Base-by-base conservation (phyloP, 2,113 vertebrate species). In the Cercopithecus mona region DNA sequence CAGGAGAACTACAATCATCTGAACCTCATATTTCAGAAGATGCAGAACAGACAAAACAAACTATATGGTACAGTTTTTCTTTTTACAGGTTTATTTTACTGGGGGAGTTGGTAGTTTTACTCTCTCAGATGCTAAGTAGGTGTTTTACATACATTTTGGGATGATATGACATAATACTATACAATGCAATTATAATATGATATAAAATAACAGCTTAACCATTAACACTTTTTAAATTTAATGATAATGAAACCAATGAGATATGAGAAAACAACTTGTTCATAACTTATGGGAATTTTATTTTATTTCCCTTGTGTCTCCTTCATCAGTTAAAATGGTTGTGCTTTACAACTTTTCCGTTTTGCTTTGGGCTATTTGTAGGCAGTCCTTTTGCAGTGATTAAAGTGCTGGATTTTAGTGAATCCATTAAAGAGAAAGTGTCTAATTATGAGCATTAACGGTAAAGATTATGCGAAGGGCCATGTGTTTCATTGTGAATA, bases 381-480 rank as follows among this genome's bases (percentile, higher is more conserved):
- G 57, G 22, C 70, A 59, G 38, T 92, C 94, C 20, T 90, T 97
- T 91, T 85, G 45, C 61, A 96, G 66, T 94, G 91, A 97, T 96
- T 96, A 97, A 97, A 97, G 83, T 82, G 96, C 59, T 95, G 64
- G n/a, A 86, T 94, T 68, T 97, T 94, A 85, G 93, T 83, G 66
- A 96, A 97, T 96, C 45, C 73, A 87, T 97, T 97, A 97, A 95
- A 23, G 50, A 93, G 85, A 96, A 97, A 91, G 82, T 95, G 95
- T 97, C 94, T 95, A 95, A 98, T 98, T 93, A 92, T 82, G 52
- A 97, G 12, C 93, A 95, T 97, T 98, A 97, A 82, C 27, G 85
- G 72, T 97, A 90, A 97, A 96, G 85, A 97, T 91, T 95, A 80
- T 79, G 52, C 72, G 75, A 88, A 96, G 18, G 66, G 48, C 50